phyloP scores from a whole-genome alignment of 2,113 vertebrate genomes.

The Amphiprion percula region DNA sequence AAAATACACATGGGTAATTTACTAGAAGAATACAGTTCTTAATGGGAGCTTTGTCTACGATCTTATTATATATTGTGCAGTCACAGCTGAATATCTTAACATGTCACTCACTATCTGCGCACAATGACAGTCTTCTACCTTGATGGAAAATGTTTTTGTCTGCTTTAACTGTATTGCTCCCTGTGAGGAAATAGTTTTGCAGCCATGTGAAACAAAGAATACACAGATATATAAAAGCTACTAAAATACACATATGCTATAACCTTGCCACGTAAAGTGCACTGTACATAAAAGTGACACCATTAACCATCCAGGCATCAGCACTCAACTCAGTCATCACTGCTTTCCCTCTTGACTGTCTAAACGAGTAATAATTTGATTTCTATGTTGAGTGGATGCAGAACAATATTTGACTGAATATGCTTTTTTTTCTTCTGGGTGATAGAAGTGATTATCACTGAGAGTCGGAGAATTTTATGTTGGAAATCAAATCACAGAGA shows the following conservation, averaged over 20 bases:
- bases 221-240: neutral
- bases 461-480: neutral
- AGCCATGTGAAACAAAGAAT: slow-evolving; percentile 8
- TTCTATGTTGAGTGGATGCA: neutral
- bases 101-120: neutral
- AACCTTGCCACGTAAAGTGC: slow-evolving; percentile 34
- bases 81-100: neutral
- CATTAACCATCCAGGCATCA: slow-evolving; percentile 15
- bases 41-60: no score
- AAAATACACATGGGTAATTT: no score
- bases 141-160: neutral
- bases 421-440: neutral
- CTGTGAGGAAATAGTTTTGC: neutral
- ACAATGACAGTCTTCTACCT: neutral
- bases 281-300: slow-evolving; percentile 11
- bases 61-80: neutral
- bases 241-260: slow-evolving; percentile 35
- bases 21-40: no score
- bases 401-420: neutral
- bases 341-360: neutral
- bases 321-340: neutral
- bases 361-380: neutral
- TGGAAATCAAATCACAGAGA: neutral
- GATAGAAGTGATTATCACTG: neutral
- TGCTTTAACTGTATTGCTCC: slow-evolving; percentile 4